Conservation (phyloP, 2,888 invertebrate species). For the Chloroclystis v-ata region DNA sequence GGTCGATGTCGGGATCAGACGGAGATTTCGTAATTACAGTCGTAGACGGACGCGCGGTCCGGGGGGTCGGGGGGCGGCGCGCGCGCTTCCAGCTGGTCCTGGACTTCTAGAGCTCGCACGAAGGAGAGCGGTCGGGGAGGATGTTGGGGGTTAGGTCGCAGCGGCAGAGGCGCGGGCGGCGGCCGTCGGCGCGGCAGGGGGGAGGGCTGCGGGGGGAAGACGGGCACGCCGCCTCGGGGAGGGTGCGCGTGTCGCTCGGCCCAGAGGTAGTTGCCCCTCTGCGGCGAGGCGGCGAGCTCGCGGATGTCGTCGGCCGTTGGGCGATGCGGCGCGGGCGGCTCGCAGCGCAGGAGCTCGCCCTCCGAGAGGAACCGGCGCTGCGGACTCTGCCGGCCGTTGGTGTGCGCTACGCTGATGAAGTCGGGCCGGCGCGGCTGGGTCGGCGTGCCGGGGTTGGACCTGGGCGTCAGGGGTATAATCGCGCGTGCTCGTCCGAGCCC, state of each 20-base stretch:
- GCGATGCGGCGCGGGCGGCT: constrained; percentile 83
- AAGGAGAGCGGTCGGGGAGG: constrained; percentile 89
- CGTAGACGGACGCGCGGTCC: constrained; percentile 93
- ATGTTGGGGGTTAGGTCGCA: constrained; percentile 60
- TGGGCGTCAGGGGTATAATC: constrained; percentile 80
- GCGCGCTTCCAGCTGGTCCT: constrained; percentile 91
- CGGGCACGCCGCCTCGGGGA: constrained; percentile 52
- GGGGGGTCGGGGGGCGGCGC: constrained; percentile 77
- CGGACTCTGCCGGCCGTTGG: constrained; percentile 80
- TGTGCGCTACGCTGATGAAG: constrained; percentile 89
- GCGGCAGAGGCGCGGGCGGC: constrained; percentile 66
- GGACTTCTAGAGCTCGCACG: constrained; percentile 92
- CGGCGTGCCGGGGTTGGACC: constrained; percentile 95
- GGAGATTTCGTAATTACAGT: constrained; percentile 97
- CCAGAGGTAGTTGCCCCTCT: constrained; percentile 78
- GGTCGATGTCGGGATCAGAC: constrained; percentile 79
- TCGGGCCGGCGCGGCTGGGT: constrained; percentile 93
- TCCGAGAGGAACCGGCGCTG: constrained; percentile 89
- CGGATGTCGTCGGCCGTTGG: constrained; percentile 85
- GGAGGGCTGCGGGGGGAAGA: constrained; percentile 61
- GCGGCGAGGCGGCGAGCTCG: constrained; percentile 92
- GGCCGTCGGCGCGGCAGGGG: constrained; percentile 56
- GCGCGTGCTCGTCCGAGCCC: constrained; percentile 76
- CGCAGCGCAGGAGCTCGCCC: constrained; percentile 87
- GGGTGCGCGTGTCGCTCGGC: constrained; percentile 68